Base-by-base conservation (phyloP, 2,113 vertebrate genomes). In the Empidonax traillii region DNA sequence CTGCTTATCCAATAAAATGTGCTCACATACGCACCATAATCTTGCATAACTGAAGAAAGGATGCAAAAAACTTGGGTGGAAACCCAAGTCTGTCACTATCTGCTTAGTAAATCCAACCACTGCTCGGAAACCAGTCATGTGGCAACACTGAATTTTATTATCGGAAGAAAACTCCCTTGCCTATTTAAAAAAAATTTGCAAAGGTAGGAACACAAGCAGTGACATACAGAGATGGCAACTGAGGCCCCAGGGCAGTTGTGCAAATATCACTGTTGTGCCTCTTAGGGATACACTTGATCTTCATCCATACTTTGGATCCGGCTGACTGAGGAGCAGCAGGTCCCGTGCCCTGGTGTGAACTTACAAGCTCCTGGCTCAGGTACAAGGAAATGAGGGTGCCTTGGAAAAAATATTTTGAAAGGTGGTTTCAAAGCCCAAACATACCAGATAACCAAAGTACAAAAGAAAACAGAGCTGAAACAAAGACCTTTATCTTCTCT, bases 291-390 rank as follows among this genome's bases (percentile, higher is more conserved):
- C n/a, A 41, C 47, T 28, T 33, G 22, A 24, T 41, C 31, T 41
- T 53, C 62, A 62, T 39, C 14, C 15, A 0, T 9, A 1, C 7
- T n/a, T 47, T 33, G 68, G 41, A 4, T 43, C 8, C 10, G n/a
- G 12, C 30, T 52, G 37, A 11, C 16, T 22, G 1, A 52, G 59
- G 39, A 86, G 35, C 47, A 68, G 59, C 22, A 14, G 41, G 14
- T 6, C 25, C 14, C 52, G 52, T 12, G 0, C n/a, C 31, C 55
- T 43, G n/a, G 5, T 39, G 28, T 53, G 53, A 25, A 41, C 18
- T 19, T 62, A 47, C 0, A 0, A 33, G 39, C 7, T 52, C 37
- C 84, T 77, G 73, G 73, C 73, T 69, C 2, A 2, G 3, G 30
- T 24, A 47, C 75, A 62, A 62, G 75, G 75, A 91, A 86, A 43